Conservation (phyloP, 2,113 vertebrate genomes). For the Hylia prasina region DNA sequence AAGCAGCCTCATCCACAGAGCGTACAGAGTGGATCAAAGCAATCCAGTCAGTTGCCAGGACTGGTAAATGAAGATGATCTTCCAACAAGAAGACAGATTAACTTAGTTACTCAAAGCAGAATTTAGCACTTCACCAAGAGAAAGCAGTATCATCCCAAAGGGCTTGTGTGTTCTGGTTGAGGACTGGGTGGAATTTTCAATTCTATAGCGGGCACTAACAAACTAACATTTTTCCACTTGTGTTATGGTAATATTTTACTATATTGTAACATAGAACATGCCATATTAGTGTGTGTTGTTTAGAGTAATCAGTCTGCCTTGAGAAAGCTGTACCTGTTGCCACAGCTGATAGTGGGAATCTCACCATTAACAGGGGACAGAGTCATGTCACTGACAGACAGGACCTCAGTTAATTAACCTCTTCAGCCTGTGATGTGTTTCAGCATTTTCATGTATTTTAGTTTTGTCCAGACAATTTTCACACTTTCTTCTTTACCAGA, state of each 20-base stretch:
- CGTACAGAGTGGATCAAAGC: conserved; percentile 95
- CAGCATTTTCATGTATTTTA: background rate
- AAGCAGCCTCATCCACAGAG: conserved; percentile 85
- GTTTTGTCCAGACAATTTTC: background rate
- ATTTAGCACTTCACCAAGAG: background rate
- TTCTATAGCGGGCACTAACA: background rate
- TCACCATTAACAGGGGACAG: background rate
- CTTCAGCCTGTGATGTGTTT: background rate
- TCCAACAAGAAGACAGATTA: background rate
- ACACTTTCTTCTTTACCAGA: background rate
- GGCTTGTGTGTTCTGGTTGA: background rate
- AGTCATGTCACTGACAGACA: background rate
- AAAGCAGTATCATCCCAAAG: background rate
- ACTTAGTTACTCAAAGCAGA: background rate
- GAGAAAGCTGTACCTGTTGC: background rate
- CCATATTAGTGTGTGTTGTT: background rate
- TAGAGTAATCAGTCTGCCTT: background rate
- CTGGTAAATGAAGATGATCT: conserved; percentile 79
- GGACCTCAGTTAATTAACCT: background rate
- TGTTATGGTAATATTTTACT: background rate
- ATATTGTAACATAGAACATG: background rate
- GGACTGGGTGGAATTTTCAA: background rate
- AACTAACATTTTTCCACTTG: background rate
- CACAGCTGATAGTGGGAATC: background rate
- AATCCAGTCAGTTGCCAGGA: conserved; percentile 85